Base-by-base conservation (phyloP, 2,113 vertebrate genomes). In the Indicator indicator region DNA sequence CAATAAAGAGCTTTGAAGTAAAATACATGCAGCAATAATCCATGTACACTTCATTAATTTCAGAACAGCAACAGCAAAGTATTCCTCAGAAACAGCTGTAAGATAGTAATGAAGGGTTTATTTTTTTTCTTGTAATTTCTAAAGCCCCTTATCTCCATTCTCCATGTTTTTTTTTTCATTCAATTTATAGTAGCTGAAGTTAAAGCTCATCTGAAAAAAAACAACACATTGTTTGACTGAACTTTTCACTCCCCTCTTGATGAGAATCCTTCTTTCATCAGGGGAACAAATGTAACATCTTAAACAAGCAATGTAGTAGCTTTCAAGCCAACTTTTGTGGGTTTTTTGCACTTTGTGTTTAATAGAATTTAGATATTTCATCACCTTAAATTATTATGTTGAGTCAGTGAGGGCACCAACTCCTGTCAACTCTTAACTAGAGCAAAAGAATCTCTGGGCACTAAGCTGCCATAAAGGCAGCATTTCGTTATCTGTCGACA, bases 1-100 rank as follows among this genome's bases (percentile, higher is more conserved):
- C 84, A 90, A 95, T 92, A 92, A 92, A 81, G 40, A 80, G 81
- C 94, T 93, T 93, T 94, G 74, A 96, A 90, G 82, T 92, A 40
- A 94, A 96, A 94, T 60, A 89, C 1, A 2, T 68, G 70, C 86
- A 84, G 38, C 72, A 92, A 77, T 85, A 91, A 96, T 94, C 80
- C 79, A 60, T 44, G 64, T 70, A 82, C 64, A 20, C 63, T 90
- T 88, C 86, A 90, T 92, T 92, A 91, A 83, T 42, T 95, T 93
- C 91, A 90, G 55, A 83, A 83, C n/a, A 88, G 80, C 59, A 77
- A 56, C 30, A 92, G 73, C 44, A 64, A 91, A 94, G 76, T 59
- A 52, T 15, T 67, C 38, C 70, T 94, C 77, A 74, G 56, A 81
- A 94, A 91, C 88, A 90, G 79, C 86, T 91, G 23, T 70, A 94